Evolutionary conservation across 2,113 vertebrate species (phyloP).

Genomic region (Atractosteus spatula): DNA sequence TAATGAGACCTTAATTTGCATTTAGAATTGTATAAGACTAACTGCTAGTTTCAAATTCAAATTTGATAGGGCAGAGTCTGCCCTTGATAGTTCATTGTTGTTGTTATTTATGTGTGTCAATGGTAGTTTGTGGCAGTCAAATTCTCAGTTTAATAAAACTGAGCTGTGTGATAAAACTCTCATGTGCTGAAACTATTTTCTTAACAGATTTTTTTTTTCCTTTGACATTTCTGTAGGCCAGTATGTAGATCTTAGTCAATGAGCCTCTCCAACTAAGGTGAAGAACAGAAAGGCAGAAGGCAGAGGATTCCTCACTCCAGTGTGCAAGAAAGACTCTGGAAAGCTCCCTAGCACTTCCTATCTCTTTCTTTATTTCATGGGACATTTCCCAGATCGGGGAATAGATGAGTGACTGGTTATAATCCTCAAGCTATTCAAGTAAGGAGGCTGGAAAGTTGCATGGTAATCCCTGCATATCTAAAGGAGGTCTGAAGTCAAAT

Average conservation of each 20-base stretch:
- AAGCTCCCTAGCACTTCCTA: too few species aligned
- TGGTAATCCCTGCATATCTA: too few species aligned
- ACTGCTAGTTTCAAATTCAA: background rate
- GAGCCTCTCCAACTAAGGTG: background rate
- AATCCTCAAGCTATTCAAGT: too few species aligned
- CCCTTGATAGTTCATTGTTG: background rate
- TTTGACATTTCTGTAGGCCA: background rate
- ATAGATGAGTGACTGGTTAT: too few species aligned
- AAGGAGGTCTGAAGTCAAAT: background rate
- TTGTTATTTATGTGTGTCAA: background rate
- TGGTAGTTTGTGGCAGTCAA: constrained; percentile 1
- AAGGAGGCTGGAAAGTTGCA: too few species aligned
- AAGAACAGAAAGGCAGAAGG: too few species aligned
- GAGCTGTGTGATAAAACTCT: background rate
- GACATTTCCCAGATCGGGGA: too few species aligned
- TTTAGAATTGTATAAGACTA: background rate
- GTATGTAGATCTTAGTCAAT: background rate
- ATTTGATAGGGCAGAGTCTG: background rate
- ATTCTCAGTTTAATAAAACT: background rate
- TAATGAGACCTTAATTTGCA: background rate
- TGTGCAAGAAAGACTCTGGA: too few species aligned
- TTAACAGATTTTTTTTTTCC: background rate
- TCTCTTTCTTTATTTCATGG: too few species aligned
- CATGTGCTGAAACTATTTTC: background rate
- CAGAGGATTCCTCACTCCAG: too few species aligned